A percentile compares a stretch with the other conserved stretches of the same genome.
Evolutionary conservation across 2,797 vertebrate species (phyloP).

Genomic region (Leptoclinus maculatus): DNA sequence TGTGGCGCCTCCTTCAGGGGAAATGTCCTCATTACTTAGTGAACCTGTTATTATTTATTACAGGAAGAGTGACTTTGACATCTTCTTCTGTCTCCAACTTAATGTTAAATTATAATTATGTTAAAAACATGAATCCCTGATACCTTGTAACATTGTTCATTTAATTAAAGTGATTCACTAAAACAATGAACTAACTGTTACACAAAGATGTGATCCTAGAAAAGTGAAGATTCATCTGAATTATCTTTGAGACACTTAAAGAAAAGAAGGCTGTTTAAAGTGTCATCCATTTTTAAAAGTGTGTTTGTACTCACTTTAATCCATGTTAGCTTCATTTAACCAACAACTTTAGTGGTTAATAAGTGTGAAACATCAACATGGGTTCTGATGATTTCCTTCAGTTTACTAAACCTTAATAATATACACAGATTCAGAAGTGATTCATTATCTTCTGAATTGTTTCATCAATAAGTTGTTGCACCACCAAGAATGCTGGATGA

Average conservation of each 20-base stretch:
- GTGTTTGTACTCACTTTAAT: background rate
- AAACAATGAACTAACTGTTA: background rate
- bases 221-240: background rate
- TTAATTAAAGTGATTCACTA: background rate
- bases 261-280: too few species aligned
- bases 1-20: background rate
- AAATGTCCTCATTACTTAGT: background rate
- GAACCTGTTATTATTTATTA: background rate
- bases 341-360: background rate
- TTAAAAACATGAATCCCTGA: background rate
- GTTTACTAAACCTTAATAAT: background rate
- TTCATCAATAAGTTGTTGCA: rapidly evolving
- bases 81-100: too few species aligned
- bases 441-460: background rate
- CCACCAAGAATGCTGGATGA: background rate
- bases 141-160: background rate
- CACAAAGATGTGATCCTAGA: background rate
- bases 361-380: background rate
- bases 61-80: too few species aligned
- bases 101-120: background rate
- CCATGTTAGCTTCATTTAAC: background rate
- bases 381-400: background rate
- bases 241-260: background rate
- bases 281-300: background rate
- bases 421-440: background rate